A percentile compares a stretch with the other conserved stretches of the same genome.
These are phyloP conservation scores for Oryzias dopingdopingensis DNA, from an alignment of 2,797 vertebrate species.

Conservation along the genomic window DNA sequence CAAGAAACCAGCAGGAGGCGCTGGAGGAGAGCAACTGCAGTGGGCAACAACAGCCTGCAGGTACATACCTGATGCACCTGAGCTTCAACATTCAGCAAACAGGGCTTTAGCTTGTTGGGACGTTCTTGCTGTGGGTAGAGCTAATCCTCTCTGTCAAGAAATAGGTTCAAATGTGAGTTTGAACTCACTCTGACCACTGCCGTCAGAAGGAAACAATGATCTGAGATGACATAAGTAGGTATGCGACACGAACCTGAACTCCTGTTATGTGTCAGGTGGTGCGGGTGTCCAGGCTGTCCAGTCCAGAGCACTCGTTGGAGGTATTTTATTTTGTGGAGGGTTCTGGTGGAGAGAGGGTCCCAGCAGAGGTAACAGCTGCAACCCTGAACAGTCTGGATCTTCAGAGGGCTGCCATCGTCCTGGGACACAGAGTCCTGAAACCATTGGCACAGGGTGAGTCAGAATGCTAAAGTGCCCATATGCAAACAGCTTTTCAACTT, in stretches of 20 bases:
- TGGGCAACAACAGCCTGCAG: constrained; percentile 89
- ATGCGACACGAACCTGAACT: neutral
- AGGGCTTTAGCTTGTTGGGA: no score
- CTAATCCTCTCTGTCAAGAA: no score
- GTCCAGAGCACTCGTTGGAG: constrained; percentile 84
- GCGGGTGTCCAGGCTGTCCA: constrained; percentile 81
- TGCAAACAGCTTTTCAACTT: no score
- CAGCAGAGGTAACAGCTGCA: constrained; percentile 81
- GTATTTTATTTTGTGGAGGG: constrained; percentile 94
- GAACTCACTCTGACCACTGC: no score
- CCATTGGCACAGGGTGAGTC: constrained; percentile 90
- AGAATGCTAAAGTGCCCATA: no score
- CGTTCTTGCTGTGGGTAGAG: no score
- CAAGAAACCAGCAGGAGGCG: constrained; percentile 72
- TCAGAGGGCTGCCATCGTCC: constrained; percentile 91
- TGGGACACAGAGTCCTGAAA: constrained; percentile 90
- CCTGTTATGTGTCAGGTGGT: constrained; percentile 81
- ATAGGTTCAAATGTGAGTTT: no score
- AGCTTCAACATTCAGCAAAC: no score
- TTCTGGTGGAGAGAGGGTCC: constrained; percentile 84
- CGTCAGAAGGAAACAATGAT: no score
- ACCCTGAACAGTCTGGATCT: constrained; percentile 90
- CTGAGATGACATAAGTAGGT: no score
- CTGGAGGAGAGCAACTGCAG: constrained; percentile 87
- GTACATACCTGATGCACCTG: constrained; percentile 49